Percentiles rank a stretch among this genome's conserved stretches.
These are phyloP conservation scores for Urocyon cinereoargenteus DNA, from an alignment of 2,797 vertebrate genomes.

Conservation along the genomic window DNA sequence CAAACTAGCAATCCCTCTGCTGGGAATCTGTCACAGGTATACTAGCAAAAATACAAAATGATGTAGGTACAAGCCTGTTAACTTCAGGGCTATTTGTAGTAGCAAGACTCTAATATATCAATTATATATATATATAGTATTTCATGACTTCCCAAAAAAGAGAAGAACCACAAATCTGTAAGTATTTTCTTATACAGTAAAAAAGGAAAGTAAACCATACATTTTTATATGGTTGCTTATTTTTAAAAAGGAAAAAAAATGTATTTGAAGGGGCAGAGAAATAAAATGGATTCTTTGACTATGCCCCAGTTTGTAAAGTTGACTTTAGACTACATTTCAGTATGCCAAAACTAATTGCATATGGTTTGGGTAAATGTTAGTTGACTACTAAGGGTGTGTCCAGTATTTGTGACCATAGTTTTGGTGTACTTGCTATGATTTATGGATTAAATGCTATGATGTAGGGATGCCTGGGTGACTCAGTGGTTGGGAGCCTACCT, in stretches of 20 bases:
- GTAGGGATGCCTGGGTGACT: no score
- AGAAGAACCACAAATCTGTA: background rate
- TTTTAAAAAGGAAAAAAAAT: background rate
- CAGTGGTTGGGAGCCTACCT: no score
- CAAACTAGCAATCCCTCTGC: background rate
- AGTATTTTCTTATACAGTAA: background rate
- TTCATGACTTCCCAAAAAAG: background rate
- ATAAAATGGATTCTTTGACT: slow-evolving; percentile 1
- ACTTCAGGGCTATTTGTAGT: background rate
- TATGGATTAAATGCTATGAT: background rate
- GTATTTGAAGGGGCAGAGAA: background rate
- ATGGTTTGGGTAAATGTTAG: background rate
- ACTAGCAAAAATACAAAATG: background rate
- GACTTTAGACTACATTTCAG: background rate
- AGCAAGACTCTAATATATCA: background rate
- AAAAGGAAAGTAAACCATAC: background rate
- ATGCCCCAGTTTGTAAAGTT: background rate
- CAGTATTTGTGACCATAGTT: background rate
- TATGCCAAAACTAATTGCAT: background rate
- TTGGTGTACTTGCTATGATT: background rate
- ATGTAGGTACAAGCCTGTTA: background rate
- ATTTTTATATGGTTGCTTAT: background rate
- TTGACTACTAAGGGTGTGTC: background rate
- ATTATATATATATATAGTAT: background rate
- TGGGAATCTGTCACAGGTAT: background rate